These are phyloP conservation scores for Microcebus ravelobensis DNA, from an alignment of 2,113 vertebrate species.

Conservation along the genomic window DNA sequence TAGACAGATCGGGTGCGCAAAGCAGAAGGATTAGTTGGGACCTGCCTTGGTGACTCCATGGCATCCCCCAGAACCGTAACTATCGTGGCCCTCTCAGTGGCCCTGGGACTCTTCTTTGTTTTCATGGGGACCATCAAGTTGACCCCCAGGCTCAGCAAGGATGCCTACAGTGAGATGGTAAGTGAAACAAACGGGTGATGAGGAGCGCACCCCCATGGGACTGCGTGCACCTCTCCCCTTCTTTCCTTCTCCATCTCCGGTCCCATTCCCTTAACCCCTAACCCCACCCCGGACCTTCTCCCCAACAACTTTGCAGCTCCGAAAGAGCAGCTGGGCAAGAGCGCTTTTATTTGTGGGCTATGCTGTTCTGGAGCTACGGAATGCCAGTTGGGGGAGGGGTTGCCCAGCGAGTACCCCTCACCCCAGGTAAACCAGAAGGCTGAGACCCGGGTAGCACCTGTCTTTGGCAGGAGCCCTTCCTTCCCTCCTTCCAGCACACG, in stretches of 20 bases:
- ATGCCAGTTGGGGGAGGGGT: slow-evolving; percentile 74
- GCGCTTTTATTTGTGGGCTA: slow-evolving; percentile 42
- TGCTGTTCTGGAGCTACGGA: slow-evolving; percentile 39
- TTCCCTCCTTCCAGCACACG: slow-evolving; percentile 43
- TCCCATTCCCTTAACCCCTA: slow-evolving; percentile 47
- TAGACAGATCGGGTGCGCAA: slow-evolving; percentile 62
- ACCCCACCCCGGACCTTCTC: slow-evolving; percentile 19
- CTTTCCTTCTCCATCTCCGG: background rate
- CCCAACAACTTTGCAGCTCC: slow-evolving; percentile 52
- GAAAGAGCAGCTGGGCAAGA: slow-evolving; percentile 34
- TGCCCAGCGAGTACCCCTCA: slow-evolving; percentile 16
- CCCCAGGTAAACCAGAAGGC: slow-evolving; percentile 31
- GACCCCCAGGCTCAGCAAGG: slow-evolving; percentile 96
- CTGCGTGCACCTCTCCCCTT: slow-evolving; percentile 27
- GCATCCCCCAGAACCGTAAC: slow-evolving; percentile 95
- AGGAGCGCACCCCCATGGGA: slow-evolving; percentile 33
- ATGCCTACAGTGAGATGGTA: slow-evolving; percentile 98
- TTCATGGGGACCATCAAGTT: slow-evolving; percentile 99
- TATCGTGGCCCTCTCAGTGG: slow-evolving; percentile 95
- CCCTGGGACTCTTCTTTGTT: slow-evolving; percentile 96
- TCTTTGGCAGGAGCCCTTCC: slow-evolving; percentile 20
- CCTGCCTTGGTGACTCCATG: slow-evolving; percentile 84
- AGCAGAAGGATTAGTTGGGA: slow-evolving; percentile 72
- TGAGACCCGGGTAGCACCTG: slow-evolving; percentile 60
- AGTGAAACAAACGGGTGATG: slow-evolving; percentile 78